Evolutionary conservation across 2,888 invertebrate genomes (phyloP).

Genomic region (Drosophila subquinaria): DNA sequence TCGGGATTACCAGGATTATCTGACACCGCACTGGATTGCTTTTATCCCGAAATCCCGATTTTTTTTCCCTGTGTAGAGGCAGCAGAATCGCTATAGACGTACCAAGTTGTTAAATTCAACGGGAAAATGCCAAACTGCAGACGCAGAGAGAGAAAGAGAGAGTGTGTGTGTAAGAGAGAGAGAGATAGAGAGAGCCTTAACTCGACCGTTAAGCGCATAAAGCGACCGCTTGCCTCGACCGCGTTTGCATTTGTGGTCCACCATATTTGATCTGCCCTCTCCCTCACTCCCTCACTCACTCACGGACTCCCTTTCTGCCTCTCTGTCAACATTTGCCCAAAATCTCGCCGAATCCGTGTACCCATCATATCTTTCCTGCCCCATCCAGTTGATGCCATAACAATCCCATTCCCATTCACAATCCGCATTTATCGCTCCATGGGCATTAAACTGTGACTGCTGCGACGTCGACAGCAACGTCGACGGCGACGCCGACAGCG

Average conservation of each 20-base stretch:
- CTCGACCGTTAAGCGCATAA: constrained; percentile 63
- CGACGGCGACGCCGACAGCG: not conserved
- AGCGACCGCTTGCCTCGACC: constrained; percentile 43
- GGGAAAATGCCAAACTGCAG: constrained; percentile 40
- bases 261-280: constrained; percentile 32
- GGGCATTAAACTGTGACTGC: constrained; percentile 61
- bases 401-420: constrained; percentile 51
- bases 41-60: too few species aligned
- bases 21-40: too few species aligned
- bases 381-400: constrained; percentile 41
- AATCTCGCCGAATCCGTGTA: constrained; percentile 47
- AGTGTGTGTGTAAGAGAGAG: not conserved
- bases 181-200: constrained; percentile 35
- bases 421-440: constrained; percentile 65
- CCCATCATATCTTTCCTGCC: constrained; percentile 22
- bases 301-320: not conserved
- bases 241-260: constrained; percentile 62
- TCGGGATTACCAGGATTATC: too few species aligned
- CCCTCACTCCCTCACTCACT: not conserved
- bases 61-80: not conserved
- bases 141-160: not conserved
- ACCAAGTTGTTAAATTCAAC: constrained; percentile 52
- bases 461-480: constrained; percentile 18
- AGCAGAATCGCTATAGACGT: constrained; percentile 4
- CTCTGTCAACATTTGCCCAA: constrained; percentile 2